These are phyloP conservation scores for Magallana angulata DNA, from an alignment of 1,140 invertebrate genomes.

Conservation along the genomic window DNA sequence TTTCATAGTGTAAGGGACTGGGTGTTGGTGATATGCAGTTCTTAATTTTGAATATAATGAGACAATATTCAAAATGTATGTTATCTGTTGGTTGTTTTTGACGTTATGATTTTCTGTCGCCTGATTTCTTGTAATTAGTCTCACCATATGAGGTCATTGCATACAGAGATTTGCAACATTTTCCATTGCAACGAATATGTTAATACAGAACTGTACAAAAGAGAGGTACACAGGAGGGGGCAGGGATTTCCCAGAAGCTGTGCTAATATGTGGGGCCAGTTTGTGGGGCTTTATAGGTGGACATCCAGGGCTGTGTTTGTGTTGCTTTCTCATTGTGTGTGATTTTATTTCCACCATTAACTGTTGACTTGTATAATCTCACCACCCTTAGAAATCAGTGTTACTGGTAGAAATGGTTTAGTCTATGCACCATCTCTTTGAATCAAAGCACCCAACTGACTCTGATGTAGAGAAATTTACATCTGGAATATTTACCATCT, in stretches of 20 bases:
- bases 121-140: too few relatives aligned
- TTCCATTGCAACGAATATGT: not conserved
- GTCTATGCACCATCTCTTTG: not conserved
- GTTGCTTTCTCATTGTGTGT: not conserved
- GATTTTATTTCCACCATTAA: not conserved
- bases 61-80: not conserved
- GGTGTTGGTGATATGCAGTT: slow-evolving; percentile 12
- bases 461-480: not conserved
- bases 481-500: slow-evolving; percentile 20
- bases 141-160: too few relatives aligned
- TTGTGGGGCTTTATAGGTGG: not conserved
- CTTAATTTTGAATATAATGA: not conserved
- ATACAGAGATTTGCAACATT: not conserved
- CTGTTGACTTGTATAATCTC: not conserved
- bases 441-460: not conserved
- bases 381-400: not conserved
- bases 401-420: not conserved
- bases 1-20: slow-evolving; percentile 18
- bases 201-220: not conserved
- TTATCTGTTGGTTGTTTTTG: too few relatives aligned
- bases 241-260: not conserved
- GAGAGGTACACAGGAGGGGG: slow-evolving; percentile 8
- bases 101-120: too few relatives aligned
- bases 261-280: not conserved
- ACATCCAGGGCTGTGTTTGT: not conserved